A percentile compares a stretch with the other conserved stretches of the same genome.
phyloP scores from a whole-genome alignment of 30 jellyfish, hydroid and myxozoan genomes.

The Hydractinia symbiolongicarpus region DNA sequence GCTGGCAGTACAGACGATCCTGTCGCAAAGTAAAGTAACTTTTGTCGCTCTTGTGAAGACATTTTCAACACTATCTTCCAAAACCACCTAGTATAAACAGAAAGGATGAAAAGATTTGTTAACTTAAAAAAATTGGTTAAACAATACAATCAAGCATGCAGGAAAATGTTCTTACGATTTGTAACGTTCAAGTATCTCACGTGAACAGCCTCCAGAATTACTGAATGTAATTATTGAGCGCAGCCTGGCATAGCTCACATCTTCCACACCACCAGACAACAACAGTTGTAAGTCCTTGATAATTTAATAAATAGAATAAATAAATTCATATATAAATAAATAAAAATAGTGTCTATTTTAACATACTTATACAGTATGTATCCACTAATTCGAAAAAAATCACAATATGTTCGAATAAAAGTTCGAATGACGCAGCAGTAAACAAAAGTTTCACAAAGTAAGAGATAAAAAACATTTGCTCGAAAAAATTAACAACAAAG shows the following conservation, averaged over 20 bases:
- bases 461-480: too few species aligned
- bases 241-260: conserved; percentile 53
- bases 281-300: conserved; percentile 69
- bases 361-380: too few species aligned
- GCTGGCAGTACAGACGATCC: conserved; percentile 91
- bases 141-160: not conserved
- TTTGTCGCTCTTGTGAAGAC: conserved; percentile 75
- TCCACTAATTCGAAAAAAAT: too few species aligned
- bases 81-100: conserved; percentile 51
- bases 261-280: conserved; percentile 85
- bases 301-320: not conserved
- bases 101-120: not conserved
- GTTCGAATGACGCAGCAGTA: too few species aligned
- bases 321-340: too few species aligned
- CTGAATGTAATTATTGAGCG: conserved; percentile 62
- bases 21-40: conserved; percentile 68
- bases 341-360: too few species aligned
- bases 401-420: too few species aligned
- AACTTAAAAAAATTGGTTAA: not conserved
- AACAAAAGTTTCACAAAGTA: too few species aligned
- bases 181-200: conserved; percentile 52
- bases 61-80: conserved; percentile 72
- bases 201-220: conserved; percentile 62
- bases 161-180: conserved; percentile 40
- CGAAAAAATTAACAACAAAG: too few species aligned